Conservation (phyloP, 2,113 vertebrate species). For the Nothoprocta pentlandii region DNA sequence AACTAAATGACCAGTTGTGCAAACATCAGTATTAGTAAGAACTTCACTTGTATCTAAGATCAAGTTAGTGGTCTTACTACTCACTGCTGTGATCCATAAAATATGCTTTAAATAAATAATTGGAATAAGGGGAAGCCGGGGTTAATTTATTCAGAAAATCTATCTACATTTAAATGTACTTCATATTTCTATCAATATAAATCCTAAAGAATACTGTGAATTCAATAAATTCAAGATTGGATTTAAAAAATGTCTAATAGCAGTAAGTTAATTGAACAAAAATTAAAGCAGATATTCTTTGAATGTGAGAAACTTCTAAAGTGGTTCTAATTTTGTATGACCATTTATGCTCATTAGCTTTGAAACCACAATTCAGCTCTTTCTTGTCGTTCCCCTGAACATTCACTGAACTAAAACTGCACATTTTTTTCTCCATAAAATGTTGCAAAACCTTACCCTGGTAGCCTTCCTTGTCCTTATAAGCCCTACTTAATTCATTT, state of each 20-base stretch:
- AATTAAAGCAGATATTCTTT: background rate
- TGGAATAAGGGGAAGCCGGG: background rate
- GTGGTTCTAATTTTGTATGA: background rate
- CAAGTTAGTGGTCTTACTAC: background rate
- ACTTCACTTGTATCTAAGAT: background rate
- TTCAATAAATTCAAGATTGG: background rate
- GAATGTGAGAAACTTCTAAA: background rate
- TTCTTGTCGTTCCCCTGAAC: background rate
- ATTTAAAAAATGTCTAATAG: background rate
- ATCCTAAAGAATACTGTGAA: background rate
- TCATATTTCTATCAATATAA: background rate
- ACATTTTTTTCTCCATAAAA: background rate
- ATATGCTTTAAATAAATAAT: background rate
- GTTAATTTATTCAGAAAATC: background rate
- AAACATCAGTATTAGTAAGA: background rate
- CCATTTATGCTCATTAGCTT: background rate
- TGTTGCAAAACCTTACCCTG: background rate
- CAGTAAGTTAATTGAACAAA: background rate
- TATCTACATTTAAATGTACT: background rate
- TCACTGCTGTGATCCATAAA: background rate
- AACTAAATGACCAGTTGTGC: background rate
- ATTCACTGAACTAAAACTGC: background rate
- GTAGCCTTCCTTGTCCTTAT: background rate
- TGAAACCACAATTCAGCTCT: background rate
- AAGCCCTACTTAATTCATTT: background rate